Evolutionary conservation across 2,113 vertebrate species (phyloP).

Genomic region (Lampris incognitus): DNA sequence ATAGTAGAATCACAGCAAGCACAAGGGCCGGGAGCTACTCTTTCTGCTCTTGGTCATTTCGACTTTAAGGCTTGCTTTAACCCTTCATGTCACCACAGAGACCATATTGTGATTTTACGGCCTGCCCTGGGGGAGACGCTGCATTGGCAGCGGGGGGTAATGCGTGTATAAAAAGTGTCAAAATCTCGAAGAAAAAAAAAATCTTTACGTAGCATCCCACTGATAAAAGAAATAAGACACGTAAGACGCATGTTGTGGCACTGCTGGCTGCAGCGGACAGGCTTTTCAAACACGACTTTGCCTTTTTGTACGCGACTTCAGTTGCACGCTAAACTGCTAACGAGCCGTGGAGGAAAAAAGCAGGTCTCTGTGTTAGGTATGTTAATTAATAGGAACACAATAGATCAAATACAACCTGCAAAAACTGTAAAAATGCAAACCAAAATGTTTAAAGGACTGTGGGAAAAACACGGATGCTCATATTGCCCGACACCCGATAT

Average conservation of each 20-base stretch:
- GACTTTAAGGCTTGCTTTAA: slow-evolving; percentile 37
- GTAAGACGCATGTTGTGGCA: too few relatives aligned
- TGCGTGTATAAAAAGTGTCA: neutral
- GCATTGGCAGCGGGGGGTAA: neutral
- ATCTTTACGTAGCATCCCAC: too few relatives aligned
- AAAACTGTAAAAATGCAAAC: neutral
- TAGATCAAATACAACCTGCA: neutral
- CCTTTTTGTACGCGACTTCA: neutral
- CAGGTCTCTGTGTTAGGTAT: neutral
- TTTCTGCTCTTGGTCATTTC: slow-evolving; percentile 51
- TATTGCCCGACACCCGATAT: slow-evolving; percentile 26
- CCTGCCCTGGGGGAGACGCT: slow-evolving; percentile 17
- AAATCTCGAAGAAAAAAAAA: neutral
- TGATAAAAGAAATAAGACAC: too few relatives aligned
- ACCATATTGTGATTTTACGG: slow-evolving; percentile 18
- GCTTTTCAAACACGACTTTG: too few relatives aligned
- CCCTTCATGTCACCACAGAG: slow-evolving; percentile 35
- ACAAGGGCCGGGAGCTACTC: slow-evolving; percentile 48
- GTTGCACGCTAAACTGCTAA: neutral
- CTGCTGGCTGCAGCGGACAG: too few relatives aligned
- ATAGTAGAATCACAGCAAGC: slow-evolving; percentile 43
- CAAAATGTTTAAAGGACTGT: neutral
- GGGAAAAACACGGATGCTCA: slow-evolving; percentile 20
- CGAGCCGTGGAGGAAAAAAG: neutral
- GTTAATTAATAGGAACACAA: neutral